A percentile compares a stretch with the other conserved stretches of the same genome.
Evolutionary conservation across 2,797 vertebrate species (phyloP).

Genomic region (Sus cebifrons): DNA sequence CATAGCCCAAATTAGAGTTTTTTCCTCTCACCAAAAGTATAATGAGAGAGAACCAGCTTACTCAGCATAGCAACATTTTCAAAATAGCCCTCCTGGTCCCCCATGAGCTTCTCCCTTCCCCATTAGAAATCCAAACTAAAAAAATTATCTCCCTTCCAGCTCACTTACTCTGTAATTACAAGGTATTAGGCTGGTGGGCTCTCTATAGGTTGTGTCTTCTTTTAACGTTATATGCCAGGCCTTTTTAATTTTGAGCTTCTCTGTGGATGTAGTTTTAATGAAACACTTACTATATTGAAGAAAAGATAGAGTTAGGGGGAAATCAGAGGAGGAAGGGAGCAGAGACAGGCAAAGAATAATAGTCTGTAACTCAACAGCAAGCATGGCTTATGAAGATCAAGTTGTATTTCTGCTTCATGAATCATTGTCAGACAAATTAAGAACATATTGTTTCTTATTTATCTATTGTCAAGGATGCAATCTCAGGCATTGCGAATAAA

Average conservation of each 20-base stretch:
- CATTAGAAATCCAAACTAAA: not conserved
- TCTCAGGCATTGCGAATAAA: conserved; percentile 89
- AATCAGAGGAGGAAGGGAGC: conserved; percentile 62
- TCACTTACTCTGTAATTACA: conserved; percentile 33
- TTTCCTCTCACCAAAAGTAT: not conserved
- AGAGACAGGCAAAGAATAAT: conserved; percentile 77
- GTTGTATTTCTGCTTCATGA: conserved; percentile 87
- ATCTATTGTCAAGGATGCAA: conserved; percentile 89
- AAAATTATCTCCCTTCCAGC: not conserved
- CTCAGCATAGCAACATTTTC: not conserved
- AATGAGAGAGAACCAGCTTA: not conserved
- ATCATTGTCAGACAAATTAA: conserved; percentile 91
- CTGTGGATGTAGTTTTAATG: conserved; percentile 61
- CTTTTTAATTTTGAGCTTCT: conserved; percentile 73
- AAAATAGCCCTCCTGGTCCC: not conserved
- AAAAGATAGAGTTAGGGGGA: conserved; percentile 27
- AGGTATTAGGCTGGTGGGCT: not conserved
- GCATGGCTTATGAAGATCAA: conserved; percentile 86
- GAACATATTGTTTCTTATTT: conserved; percentile 89
- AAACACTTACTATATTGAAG: conserved; percentile 25
- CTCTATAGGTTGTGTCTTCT: not conserved
- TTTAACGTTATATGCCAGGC: not conserved
- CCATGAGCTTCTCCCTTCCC: rapidly evolving
- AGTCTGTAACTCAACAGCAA: conserved; percentile 73
- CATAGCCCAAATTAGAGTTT: not conserved